A percentile compares a stretch with the other conserved stretches of the same genome.
These are phyloP conservation scores for Drosophila koepferae DNA, from an alignment of 2,888 invertebrate genomes.

Conservation along the genomic window DNA sequence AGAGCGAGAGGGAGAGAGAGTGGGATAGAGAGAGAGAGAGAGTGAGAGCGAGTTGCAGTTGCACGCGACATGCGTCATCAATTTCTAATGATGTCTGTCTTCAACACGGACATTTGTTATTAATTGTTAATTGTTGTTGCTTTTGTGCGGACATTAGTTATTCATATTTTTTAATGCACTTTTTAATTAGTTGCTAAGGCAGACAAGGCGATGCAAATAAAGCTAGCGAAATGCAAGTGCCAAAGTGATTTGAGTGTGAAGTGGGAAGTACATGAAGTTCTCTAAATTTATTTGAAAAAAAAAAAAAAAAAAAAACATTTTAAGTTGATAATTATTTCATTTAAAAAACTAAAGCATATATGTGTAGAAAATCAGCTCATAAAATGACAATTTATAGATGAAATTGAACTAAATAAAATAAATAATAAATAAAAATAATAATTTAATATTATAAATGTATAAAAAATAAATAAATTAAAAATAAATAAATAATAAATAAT, in stretches of 20 bases:
- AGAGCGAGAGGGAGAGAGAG: neutral
- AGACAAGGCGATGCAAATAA: conserved; percentile 7
- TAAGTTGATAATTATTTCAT: too few relatives aligned
- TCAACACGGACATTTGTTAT: conserved; percentile 52
- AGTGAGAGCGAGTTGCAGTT: conserved; percentile 48
- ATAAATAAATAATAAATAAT: too few relatives aligned
- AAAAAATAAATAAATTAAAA: too few relatives aligned
- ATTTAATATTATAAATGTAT: too few relatives aligned
- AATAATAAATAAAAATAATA: too few relatives aligned
- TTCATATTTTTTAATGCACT: conserved; percentile 55
- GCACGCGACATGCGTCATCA: conserved; percentile 81
- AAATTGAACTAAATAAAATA: too few relatives aligned
- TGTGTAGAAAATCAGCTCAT: too few relatives aligned
- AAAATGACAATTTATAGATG: too few relatives aligned
- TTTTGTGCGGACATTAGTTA: conserved; percentile 62
- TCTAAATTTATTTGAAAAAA: neutral
- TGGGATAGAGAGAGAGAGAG: neutral
- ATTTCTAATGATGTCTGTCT: conserved; percentile 80
- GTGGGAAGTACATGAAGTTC: neutral
- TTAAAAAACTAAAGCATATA: too few relatives aligned
- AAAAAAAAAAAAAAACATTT: too few relatives aligned
- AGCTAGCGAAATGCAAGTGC: neutral
- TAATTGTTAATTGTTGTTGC: conserved; percentile 49
- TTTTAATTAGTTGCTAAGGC: conserved; percentile 42
- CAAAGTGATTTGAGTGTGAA: neutral